These are phyloP conservation scores for Epinotia ramella DNA, from an alignment of 2,888 invertebrate genomes.

Conservation along the genomic window DNA sequence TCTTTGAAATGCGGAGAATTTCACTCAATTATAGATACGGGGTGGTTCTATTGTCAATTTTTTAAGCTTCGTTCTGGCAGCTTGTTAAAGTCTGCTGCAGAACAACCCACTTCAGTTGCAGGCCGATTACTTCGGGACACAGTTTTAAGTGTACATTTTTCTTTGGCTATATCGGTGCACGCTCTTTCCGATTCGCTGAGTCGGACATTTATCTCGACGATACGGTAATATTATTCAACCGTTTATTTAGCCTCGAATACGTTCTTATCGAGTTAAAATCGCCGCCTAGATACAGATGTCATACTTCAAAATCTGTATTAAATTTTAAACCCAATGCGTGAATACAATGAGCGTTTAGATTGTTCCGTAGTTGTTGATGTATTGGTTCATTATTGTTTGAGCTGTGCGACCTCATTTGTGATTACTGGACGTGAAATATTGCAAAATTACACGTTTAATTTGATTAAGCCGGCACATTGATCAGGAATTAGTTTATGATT, in stretches of 20 bases:
- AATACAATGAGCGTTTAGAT: not conserved
- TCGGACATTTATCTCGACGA: slow-evolving; percentile 12
- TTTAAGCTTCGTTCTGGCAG: slow-evolving; percentile 56
- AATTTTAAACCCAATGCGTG: not conserved
- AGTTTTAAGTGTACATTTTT: slow-evolving; percentile 56
- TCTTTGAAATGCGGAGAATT: slow-evolving; percentile 36
- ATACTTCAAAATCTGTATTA: not conserved
- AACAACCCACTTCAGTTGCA: slow-evolving; percentile 69
- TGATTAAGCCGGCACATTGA: not conserved
- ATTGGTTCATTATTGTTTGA: not conserved
- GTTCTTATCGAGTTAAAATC: not conserved
- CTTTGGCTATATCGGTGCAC: slow-evolving; percentile 44
- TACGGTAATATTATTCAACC: not conserved
- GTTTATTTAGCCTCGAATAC: not conserved
- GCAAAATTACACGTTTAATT: not conserved
- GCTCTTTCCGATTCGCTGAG: slow-evolving; percentile 17
- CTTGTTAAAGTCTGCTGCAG: slow-evolving; percentile 66
- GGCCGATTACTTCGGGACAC: slow-evolving; percentile 59
- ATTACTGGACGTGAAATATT: not conserved
- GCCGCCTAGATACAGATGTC: not conserved
- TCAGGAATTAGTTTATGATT: not conserved
- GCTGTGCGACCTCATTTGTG: not conserved
- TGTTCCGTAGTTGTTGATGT: not conserved
- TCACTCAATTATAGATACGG: slow-evolving; percentile 44
- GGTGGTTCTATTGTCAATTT: slow-evolving; percentile 37